Evolutionary conservation across 2,888 invertebrate species (phyloP).

Genomic region (Ryuthela nishihirai): DNA sequence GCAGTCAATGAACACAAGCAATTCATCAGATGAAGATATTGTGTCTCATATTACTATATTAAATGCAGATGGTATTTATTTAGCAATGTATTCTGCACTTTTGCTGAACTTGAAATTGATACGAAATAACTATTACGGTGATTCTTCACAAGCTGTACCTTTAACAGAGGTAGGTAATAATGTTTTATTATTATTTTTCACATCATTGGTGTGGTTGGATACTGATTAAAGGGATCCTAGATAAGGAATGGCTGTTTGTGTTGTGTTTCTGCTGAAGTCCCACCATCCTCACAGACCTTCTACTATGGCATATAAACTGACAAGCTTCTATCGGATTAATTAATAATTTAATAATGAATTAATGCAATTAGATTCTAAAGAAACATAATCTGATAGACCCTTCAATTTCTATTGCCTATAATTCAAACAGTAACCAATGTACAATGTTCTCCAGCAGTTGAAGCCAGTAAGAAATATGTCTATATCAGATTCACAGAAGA

Average conservation of each 20-base stretch:
- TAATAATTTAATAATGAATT: too few species aligned
- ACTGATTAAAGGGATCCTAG: not conserved
- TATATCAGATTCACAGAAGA: too few species aligned
- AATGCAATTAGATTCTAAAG: too few species aligned
- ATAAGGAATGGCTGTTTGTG: too few species aligned
- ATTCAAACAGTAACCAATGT: conserved; percentile 65
- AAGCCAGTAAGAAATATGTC: conserved; percentile 69
- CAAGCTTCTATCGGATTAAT: too few species aligned
- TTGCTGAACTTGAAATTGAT: conserved; percentile 75
- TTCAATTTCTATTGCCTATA: too few species aligned
- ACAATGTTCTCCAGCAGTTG: conserved; percentile 68
- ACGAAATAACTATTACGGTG: conserved; percentile 67
- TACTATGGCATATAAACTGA: too few species aligned
- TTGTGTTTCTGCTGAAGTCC: too few species aligned
- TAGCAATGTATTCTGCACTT: conserved; percentile 82
- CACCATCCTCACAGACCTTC: too few species aligned
- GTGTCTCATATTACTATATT: conserved; percentile 58
- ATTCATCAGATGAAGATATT: conserved; percentile 11
- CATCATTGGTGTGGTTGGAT: not conserved
- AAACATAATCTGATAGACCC: too few species aligned
- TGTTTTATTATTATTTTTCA: not conserved
- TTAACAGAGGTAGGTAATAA: conserved; percentile 55
- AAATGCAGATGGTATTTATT: conserved; percentile 92
- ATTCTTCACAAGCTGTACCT: conserved; percentile 52
- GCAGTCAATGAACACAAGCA: conserved; percentile 12